Conservation (phyloP, 1,140 invertebrate genomes). For the Mycetomoellerius zeteki region DNA sequence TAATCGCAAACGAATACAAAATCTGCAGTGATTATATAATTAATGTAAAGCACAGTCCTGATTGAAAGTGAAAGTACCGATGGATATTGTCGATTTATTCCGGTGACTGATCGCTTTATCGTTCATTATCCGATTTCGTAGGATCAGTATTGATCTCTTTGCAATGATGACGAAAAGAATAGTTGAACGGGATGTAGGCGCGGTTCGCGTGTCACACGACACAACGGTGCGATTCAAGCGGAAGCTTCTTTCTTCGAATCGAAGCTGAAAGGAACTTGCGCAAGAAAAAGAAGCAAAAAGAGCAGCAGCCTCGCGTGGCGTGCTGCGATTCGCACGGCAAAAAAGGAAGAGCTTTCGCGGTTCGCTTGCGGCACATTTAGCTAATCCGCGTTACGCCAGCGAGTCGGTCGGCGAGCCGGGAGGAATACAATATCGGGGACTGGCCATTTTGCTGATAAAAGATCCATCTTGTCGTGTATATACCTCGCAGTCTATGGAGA, state of each 20-base stretch:
- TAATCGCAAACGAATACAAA: not conserved
- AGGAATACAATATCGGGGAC: slow-evolving; percentile 37
- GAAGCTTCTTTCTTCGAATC: slow-evolving; percentile 39
- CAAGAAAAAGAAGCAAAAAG: slow-evolving; percentile 57
- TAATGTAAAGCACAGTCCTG: not conserved
- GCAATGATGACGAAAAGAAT: slow-evolving; percentile 19
- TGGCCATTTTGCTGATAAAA: slow-evolving; percentile 13
- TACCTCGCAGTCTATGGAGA: not conserved
- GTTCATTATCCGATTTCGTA: not conserved
- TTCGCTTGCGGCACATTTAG: slow-evolving; percentile 63
- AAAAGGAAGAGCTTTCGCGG: slow-evolving; percentile 67
- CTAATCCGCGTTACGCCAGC: slow-evolving; percentile 63
- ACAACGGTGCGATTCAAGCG: slow-evolving; percentile 28
- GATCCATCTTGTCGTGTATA: not conserved
- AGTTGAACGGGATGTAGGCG: slow-evolving; percentile 9
- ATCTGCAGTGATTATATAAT: not conserved
- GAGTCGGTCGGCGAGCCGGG: slow-evolving; percentile 35
- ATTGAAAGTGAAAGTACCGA: not conserved
- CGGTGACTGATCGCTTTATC: too few species aligned
- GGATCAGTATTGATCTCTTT: slow-evolving; percentile 37
- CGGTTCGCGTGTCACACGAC: slow-evolving; percentile 24
- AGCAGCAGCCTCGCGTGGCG: slow-evolving; percentile 61
- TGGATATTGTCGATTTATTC: not conserved
- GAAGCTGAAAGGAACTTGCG: slow-evolving; percentile 40
- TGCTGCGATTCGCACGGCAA: slow-evolving; percentile 54